Base-by-base conservation (phyloP, 2,797 vertebrate genomes). In the Argentina silus region DNA sequence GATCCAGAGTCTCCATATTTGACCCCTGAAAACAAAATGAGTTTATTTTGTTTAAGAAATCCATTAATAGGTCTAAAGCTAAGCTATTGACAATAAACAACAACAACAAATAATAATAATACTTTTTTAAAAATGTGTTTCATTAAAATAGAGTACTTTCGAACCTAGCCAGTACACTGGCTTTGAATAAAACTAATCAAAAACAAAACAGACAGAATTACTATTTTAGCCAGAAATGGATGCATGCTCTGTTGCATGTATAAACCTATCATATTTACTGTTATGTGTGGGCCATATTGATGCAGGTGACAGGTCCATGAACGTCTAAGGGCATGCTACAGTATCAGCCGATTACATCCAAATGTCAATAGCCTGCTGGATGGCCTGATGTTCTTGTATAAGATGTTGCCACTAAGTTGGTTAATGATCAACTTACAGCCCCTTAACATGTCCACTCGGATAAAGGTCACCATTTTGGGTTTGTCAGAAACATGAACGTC, bases 391-490 rank as follows among this genome's bases (percentile, higher is more conserved):
- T 91, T 83, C 85, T 75, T 83, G 78, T 76, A 78, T 72, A 72
- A 84, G 75, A 81, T 81, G 84, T 81, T 69, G 74, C 77, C 85
- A 81, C 87, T 85, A 82, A 82, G 64, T 57, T 27, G 56, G 88
- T 93, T 93, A 94, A 94, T 93, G 67, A 92, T 92, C 85, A 90
- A 92, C 87, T 69, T 78, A 76, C 69, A 78, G 64, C 80, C 69
- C 78, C 75, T 73, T 82, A 78, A 81, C 81, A 76, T 57, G 43
- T 47, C 67, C 67, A 80, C 68, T 61, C 76, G 86, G 89, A 78
- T 92, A 89, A 95, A 93, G 93, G 92, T 92, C 92, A 87, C 81
- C 87, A 90, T 92, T 90, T 83, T 1, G 27, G 27, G 88, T 81
- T 83, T 73, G 84, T 81, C 78, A 84, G 85, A 92, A 91, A 76